phyloP scores from a whole-genome alignment of 2,888 invertebrate species.

The Orthosia gothica region DNA sequence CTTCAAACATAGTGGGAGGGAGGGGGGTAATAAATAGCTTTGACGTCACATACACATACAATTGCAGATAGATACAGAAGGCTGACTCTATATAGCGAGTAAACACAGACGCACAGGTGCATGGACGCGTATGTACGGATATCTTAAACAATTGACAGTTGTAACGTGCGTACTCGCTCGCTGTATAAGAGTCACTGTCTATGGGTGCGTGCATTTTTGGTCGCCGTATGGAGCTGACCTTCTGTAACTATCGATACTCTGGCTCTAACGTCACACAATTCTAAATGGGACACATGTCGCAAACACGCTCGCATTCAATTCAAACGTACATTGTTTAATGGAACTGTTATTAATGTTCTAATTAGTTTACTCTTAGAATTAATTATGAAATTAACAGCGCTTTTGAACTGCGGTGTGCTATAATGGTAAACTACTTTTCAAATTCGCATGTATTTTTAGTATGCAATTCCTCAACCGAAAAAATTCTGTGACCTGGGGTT shows the following conservation, averaged over 20 bases:
- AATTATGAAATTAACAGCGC: constrained; percentile 27
- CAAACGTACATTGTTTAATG: constrained; percentile 53
- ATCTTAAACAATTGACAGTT: neutral
- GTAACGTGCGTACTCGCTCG: neutral
- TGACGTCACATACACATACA: constrained; percentile 18
- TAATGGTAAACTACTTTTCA: neutral
- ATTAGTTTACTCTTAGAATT: constrained; percentile 56
- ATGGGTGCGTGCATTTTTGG: neutral
- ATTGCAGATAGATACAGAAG: constrained; percentile 13
- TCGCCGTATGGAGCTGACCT: neutral
- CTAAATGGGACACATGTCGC: constrained; percentile 60
- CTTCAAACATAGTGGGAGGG: constrained; percentile 43
- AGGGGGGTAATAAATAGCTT: constrained; percentile 33
- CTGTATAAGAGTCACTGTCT: neutral
- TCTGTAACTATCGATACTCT: neutral
- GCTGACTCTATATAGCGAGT: neutral
- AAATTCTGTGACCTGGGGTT: neutral
- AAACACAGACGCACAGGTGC: neutral
- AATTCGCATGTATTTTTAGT: neutral
- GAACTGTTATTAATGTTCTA: constrained; percentile 60
- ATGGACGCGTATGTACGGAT: neutral
- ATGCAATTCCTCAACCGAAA: neutral
- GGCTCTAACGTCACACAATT: constrained; percentile 29
- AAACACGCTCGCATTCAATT: constrained; percentile 58
- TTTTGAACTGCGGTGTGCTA: neutral